Conservation (phyloP, 2,113 vertebrate species). For the Carlito syrichta region DNA sequence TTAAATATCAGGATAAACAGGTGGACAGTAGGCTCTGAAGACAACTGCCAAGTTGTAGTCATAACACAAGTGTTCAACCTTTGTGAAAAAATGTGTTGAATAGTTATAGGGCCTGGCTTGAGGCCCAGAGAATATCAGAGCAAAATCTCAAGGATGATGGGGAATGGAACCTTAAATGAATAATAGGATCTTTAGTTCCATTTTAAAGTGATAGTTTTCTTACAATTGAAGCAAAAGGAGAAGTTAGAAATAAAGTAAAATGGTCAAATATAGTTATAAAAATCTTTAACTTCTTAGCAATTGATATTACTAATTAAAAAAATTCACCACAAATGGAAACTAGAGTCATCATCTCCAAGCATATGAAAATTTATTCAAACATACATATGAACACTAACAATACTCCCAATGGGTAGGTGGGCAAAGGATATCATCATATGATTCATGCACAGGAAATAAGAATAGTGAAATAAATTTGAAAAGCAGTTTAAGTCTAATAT, state of each 20-base stretch:
- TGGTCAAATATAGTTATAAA: neutral
- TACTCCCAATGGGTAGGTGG: neutral
- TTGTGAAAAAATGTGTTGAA: neutral
- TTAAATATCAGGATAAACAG: neutral
- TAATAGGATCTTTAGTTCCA: neutral
- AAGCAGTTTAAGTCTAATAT: conserved; percentile 15
- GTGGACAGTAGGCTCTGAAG: neutral
- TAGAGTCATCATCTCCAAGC: neutral
- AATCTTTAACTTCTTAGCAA: neutral
- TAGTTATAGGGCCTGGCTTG: neutral
- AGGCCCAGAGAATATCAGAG: neutral
- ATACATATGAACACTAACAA: neutral
- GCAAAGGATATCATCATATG: neutral
- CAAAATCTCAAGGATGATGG: neutral
- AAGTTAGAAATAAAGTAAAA: conserved; percentile 38
- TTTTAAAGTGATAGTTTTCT: conserved; percentile 15
- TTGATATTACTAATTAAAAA: neutral
- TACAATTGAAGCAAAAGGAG: neutral
- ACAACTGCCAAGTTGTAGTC: neutral
- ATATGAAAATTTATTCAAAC: neutral
- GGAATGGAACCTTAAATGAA: neutral
- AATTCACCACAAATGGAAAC: neutral
- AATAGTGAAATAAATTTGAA: conserved; percentile 6
- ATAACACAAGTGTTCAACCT: neutral
- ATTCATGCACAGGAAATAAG: neutral